These are phyloP conservation scores for Battus philenor DNA, from an alignment of 1,140 invertebrate species.

Conservation along the genomic window DNA sequence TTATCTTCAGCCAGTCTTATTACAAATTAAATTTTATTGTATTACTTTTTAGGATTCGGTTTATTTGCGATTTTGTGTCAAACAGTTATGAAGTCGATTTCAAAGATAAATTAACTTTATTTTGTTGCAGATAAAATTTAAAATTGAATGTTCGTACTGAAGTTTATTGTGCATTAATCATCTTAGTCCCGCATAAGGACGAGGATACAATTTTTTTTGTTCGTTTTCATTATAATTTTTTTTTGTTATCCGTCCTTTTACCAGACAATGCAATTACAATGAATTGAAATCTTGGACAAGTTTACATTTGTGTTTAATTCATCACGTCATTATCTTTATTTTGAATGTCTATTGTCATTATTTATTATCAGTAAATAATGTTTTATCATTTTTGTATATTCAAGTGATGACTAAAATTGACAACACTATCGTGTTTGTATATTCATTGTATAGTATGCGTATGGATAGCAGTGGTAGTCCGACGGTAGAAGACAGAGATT, in stretches of 20 bases:
- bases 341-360: too few relatives aligned
- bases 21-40: not conserved
- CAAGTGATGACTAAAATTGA: too few relatives aligned
- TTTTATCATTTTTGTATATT: too few relatives aligned
- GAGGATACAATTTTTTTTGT: slow-evolving; percentile 5
- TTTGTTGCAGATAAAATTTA: not conserved
- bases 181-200: not conserved
- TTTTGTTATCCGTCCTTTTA: slow-evolving; percentile 10
- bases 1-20: not conserved
- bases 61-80: not conserved
- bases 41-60: not conserved
- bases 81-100: not conserved
- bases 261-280: slow-evolving; percentile 11
- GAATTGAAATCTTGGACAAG: slow-evolving; percentile 9
- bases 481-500: too few relatives aligned
- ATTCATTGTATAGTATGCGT: too few relatives aligned
- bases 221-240: slow-evolving; percentile 9
- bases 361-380: too few relatives aligned
- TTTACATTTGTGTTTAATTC: slow-evolving; percentile 7
- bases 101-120: not conserved
- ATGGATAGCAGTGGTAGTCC: too few relatives aligned
- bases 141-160: not conserved
- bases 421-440: too few relatives aligned
- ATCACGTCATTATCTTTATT: too few relatives aligned
- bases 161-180: not conserved